Evolutionary conservation across 2,113 vertebrate species (phyloP).

Genomic region (Microcebus griseorufus): DNA sequence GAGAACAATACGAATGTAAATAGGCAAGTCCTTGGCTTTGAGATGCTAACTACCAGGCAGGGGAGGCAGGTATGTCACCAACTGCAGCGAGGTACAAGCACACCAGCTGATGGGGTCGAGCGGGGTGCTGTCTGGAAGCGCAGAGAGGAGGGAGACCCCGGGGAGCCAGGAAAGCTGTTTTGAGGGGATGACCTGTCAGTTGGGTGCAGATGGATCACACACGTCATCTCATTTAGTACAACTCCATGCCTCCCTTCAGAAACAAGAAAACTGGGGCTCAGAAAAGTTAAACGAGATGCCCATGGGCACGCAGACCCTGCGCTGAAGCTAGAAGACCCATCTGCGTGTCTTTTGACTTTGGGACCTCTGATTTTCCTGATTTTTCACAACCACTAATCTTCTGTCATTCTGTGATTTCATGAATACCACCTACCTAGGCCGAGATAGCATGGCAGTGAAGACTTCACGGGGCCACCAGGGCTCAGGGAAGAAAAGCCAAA

Average conservation of each 20-base stretch:
- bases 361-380: too few species aligned
- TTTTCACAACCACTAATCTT: rapidly evolving
- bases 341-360: neutral
- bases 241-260: too few species aligned
- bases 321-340: rapidly evolving
- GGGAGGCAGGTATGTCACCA: too few species aligned
- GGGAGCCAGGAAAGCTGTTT: neutral
- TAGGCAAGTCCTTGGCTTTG: neutral
- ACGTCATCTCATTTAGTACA: rapidly evolving
- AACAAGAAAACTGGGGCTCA: neutral
- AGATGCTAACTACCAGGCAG: neutral
- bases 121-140: rapidly evolving
- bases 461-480: rapidly evolving
- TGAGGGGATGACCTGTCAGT: neutral
- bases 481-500: neutral
- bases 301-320: rapidly evolving
- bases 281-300: neutral
- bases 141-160: rapidly evolving
- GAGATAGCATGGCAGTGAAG: neutral
- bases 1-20: neutral
- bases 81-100: rapidly evolving
- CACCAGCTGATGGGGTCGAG: rapidly evolving
- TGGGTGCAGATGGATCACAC: neutral
- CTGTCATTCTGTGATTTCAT: neutral
- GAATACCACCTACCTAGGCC: rapidly evolving